Conservation (phyloP, 2,113 vertebrate genomes). For the Oreochromis tanganicae region DNA sequence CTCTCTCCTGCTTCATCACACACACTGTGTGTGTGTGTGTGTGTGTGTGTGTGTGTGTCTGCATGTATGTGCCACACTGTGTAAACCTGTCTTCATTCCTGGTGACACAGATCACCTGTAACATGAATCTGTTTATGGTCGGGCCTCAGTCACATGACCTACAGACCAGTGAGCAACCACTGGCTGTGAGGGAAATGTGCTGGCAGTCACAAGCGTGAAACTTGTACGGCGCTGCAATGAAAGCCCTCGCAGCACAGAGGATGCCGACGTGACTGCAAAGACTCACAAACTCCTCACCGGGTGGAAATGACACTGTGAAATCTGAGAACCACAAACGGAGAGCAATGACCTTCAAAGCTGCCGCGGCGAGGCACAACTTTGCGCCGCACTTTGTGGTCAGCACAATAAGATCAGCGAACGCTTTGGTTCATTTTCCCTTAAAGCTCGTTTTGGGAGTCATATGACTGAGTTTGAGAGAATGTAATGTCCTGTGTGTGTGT, state of each 20-base stretch:
- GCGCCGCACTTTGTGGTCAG: not conserved
- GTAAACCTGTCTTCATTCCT: not conserved
- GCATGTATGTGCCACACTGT: not conserved
- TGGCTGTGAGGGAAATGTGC: not conserved
- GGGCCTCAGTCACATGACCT: not conserved
- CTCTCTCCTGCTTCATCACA: not conserved
- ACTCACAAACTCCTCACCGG: not conserved
- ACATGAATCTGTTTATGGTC: not conserved
- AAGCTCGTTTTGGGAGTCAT: not conserved
- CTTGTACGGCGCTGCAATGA: not conserved
- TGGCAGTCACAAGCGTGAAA: not conserved
- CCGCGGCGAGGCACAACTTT: not conserved
- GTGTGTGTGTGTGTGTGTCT: not conserved
- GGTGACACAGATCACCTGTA: not conserved
- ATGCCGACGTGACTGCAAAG: not conserved
- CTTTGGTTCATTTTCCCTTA: not conserved
- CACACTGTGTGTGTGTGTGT: constrained; percentile 70
- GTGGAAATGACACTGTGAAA: not conserved
- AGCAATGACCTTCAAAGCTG: not conserved
- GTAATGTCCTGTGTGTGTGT: not conserved
- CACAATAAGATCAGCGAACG: not conserved
- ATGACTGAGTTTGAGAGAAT: not conserved
- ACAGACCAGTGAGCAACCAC: not conserved
- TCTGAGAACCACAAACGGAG: not conserved
- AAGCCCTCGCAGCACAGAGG: not conserved